Percentiles rank a stretch among this genome's conserved stretches.
These are phyloP conservation scores for Pherbina coryleti DNA, from an alignment of 2,888 invertebrate species.

Conservation along the genomic window DNA sequence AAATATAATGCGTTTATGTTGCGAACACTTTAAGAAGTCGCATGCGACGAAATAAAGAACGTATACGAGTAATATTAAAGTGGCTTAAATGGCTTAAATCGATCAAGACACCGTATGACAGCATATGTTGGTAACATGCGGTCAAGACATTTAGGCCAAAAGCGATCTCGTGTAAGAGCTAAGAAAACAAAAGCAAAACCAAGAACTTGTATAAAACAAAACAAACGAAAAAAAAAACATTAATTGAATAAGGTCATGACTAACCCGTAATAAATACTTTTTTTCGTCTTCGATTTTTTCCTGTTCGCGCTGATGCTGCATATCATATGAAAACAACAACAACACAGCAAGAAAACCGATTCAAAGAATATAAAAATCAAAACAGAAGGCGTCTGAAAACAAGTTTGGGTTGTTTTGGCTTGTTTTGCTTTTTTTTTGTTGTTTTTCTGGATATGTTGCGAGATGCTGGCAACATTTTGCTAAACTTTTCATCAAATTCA, in stretches of 20 bases:
- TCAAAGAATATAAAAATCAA: slow-evolving; percentile 21
- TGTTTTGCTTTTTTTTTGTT: not conserved
- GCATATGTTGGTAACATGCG: slow-evolving; percentile 1
- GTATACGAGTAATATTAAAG: not conserved
- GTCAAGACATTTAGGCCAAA: slow-evolving; percentile 8
- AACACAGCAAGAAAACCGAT: not conserved
- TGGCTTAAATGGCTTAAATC: not conserved
- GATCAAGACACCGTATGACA: not conserved
- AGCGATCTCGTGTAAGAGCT: not conserved
- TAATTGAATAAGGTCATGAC: slow-evolving; percentile 21
- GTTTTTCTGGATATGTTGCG: not conserved
- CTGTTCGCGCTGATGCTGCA: not conserved
- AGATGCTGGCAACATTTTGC: no score
- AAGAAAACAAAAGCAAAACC: not conserved
- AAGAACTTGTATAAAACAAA: slow-evolving; percentile 13
- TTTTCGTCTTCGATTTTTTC: not conserved
- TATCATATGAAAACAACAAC: not conserved
- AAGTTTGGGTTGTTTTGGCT: not conserved
- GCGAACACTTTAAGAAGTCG: not conserved
- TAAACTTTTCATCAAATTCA: no score
- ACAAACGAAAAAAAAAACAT: not conserved
- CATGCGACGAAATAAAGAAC: not conserved
- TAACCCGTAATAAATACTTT: slow-evolving; percentile 4
- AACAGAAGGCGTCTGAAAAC: slow-evolving; percentile 16
- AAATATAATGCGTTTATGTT: not conserved